Evolutionary conservation across 1,140 invertebrate genomes (phyloP).

Genomic region (Gryon sp.): DNA sequence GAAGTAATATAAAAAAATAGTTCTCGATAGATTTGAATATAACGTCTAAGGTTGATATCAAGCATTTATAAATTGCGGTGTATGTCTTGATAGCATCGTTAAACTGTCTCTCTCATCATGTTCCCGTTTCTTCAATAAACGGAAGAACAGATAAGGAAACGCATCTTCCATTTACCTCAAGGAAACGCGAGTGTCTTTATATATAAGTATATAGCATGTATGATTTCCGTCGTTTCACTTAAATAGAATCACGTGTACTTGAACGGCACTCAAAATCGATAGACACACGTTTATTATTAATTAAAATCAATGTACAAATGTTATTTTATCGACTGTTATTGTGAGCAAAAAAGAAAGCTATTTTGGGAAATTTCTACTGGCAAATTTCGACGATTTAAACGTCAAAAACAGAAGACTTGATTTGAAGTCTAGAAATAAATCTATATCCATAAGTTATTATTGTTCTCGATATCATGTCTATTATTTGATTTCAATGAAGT

Average conservation of each 20-base stretch:
- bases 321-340: too few relatives aligned
- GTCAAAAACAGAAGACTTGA: too few relatives aligned
- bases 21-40: conserved; percentile 42
- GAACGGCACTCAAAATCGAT: conserved; percentile 3
- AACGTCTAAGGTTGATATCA: conserved; percentile 9
- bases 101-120: conserved; percentile 37
- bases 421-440: too few relatives aligned
- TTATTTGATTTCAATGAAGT: too few relatives aligned
- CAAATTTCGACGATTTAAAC: too few relatives aligned
- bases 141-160: conserved; percentile 55
- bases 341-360: too few relatives aligned
- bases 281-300: neutral
- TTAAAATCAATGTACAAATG: too few relatives aligned
- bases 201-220: conserved; percentile 1
- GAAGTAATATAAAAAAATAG: conserved; percentile 17
- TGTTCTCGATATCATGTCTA: too few relatives aligned
- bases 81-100: conserved; percentile 42
- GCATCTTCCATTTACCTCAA: conserved; percentile 32
- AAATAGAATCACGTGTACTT: neutral
- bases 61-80: conserved; percentile 39
- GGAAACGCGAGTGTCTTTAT: conserved; percentile 8
- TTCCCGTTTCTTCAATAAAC: conserved; percentile 47
- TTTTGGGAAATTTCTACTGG: too few relatives aligned
- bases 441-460: too few relatives aligned
- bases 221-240: neutral